Conservation (phyloP, 2,797 vertebrate genomes). For the Sciurus carolinensis region DNA sequence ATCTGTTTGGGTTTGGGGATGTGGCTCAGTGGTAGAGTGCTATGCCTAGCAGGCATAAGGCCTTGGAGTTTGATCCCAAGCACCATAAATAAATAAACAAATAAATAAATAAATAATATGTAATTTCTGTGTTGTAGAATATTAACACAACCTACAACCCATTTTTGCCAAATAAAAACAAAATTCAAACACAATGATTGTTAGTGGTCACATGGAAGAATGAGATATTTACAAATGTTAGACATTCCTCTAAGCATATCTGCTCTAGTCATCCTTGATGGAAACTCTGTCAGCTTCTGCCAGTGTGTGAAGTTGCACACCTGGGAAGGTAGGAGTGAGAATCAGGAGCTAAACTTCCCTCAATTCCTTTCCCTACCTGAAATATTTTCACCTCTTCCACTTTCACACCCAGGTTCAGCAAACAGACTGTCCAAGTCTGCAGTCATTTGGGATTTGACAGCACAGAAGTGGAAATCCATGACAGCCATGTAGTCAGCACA, state of each 20-base stretch:
- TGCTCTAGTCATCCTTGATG: background rate
- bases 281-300: background rate
- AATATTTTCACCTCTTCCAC: background rate
- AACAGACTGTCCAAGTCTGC: background rate
- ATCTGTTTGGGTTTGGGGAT: background rate
- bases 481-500: conserved; percentile 64
- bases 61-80: too few relatives aligned
- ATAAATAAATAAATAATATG: background rate
- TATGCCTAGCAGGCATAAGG: too few relatives aligned
- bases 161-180: conserved; percentile 49
- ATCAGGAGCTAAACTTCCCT: background rate
- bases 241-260: background rate
- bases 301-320: background rate
- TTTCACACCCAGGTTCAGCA: background rate
- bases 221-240: background rate
- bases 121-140: background rate
- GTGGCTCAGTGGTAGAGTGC: too few relatives aligned
- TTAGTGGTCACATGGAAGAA: background rate
- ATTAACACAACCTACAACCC: background rate
- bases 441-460: conserved; percentile 60
- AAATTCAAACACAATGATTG: conserved; percentile 2
- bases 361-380: background rate
- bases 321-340: background rate
- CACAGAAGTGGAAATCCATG: conserved; percentile 40
- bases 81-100: background rate